These are phyloP conservation scores for Cataglyphis altisquamis DNA, from an alignment of 2,888 invertebrate genomes.

Conservation along the genomic window DNA sequence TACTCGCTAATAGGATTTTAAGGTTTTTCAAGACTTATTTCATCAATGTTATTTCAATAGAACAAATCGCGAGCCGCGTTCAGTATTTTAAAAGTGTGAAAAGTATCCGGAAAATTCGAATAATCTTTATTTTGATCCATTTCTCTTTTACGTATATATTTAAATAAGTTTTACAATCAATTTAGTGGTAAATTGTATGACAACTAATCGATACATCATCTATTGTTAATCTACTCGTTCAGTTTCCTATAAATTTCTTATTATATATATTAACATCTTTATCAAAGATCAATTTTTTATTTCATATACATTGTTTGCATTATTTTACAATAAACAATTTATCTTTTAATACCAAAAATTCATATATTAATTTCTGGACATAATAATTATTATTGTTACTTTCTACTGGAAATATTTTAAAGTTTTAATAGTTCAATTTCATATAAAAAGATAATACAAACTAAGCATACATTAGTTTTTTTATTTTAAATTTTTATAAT, in stretches of 20 bases:
- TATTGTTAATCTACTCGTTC: not conserved
- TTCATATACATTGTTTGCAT: not conserved
- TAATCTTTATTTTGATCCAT: not conserved
- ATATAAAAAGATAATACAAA: not conserved
- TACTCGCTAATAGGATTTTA: conserved; percentile 40
- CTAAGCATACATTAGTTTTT: not conserved
- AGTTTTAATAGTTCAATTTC: not conserved
- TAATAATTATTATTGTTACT: conserved; percentile 1
- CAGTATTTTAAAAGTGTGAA: not conserved
- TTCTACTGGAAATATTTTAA: not conserved
- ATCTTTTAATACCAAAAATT: not conserved
- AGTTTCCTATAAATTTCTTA: not conserved
- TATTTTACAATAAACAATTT: not conserved
- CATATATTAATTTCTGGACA: not conserved
- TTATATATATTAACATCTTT: too few species aligned
- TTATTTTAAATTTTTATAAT: not conserved
- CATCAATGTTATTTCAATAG: conserved; percentile 48
- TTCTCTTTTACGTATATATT: not conserved
- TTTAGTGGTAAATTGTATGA: not conserved
- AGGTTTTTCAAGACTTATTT: conserved; percentile 45
- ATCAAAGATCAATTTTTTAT: not conserved
- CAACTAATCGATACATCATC: not conserved
- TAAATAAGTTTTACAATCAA: not conserved
- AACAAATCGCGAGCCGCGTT: conserved; percentile 20
- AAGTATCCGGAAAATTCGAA: conserved; percentile 39